These are phyloP conservation scores for Sesamia nonagrioides DNA, from an alignment of 1,140 invertebrate species.

Conservation along the genomic window DNA sequence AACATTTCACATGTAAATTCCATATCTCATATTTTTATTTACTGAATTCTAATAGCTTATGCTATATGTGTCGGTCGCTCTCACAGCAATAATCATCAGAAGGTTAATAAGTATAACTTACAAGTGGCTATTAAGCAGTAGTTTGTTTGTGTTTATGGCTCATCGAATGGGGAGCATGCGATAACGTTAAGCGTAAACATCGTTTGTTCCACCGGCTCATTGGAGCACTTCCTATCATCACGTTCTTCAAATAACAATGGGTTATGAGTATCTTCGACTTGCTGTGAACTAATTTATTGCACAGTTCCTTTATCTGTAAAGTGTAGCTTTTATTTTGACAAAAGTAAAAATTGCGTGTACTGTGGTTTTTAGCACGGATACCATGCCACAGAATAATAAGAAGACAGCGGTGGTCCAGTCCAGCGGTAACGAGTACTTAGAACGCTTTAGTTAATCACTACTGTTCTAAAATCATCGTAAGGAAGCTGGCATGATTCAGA, in stretches of 20 bases:
- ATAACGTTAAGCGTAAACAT: slow-evolving; percentile 68
- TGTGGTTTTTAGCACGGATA: neutral
- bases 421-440: too few relatives aligned
- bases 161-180: slow-evolving; percentile 66
- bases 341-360: too few relatives aligned
- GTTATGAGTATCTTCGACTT: neutral
- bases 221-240: slow-evolving; percentile 27
- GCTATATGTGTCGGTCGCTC: neutral
- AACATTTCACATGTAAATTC: neutral
- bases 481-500: too few relatives aligned
- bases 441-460: too few relatives aligned
- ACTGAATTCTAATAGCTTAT: slow-evolving; percentile 2
- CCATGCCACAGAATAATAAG: neutral
- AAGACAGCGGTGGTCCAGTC: too few relatives aligned
- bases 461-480: too few relatives aligned
- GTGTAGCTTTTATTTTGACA: too few relatives aligned
- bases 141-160: slow-evolving; percentile 65
- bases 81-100: slow-evolving; percentile 43
- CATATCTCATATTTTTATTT: neutral
- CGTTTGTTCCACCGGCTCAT: slow-evolving; percentile 44
- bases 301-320: neutral
- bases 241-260: slow-evolving; percentile 17
- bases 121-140: slow-evolving; percentile 56
- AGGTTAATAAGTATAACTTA: slow-evolving; percentile 55
- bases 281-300: neutral